Conservation (phyloP, 2,888 invertebrate genomes). For the Gastrophysa polygoni region DNA sequence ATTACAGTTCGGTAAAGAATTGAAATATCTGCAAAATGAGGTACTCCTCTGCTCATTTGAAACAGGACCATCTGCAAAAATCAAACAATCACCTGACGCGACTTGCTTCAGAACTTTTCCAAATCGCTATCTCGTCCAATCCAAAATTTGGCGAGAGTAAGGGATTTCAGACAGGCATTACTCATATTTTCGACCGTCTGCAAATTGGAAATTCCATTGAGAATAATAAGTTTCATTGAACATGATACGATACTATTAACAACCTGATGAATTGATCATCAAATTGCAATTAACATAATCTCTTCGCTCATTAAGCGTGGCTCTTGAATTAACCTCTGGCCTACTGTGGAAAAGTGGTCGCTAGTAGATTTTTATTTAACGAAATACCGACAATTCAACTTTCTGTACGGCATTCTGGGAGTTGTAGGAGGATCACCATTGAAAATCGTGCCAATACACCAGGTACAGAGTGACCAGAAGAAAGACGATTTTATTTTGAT, state of each 20-base stretch:
- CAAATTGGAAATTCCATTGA: neutral
- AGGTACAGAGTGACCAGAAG: too few species aligned
- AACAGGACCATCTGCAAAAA: too few species aligned
- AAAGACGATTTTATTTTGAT: too few species aligned
- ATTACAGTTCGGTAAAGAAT: too few species aligned
- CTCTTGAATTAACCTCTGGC: slow-evolving; percentile 10
- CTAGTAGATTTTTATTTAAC: neutral
- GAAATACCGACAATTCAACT: neutral
- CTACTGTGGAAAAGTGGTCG: slow-evolving; percentile 9
- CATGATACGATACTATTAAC: slow-evolving; percentile 1
- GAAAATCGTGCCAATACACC: neutral
- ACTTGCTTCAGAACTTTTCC: too few species aligned
- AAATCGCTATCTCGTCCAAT: too few species aligned
- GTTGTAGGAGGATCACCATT: neutral
- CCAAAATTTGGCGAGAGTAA: too few species aligned
- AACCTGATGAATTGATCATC: neutral
- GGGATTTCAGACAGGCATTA: too few species aligned
- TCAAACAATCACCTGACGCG: too few species aligned
- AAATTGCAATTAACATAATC: slow-evolving; percentile 13
- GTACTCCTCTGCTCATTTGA: too few species aligned
- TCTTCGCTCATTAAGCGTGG: slow-evolving; percentile 1
- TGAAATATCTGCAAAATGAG: too few species aligned
- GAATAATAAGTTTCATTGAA: neutral
- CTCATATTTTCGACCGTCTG: too few species aligned
- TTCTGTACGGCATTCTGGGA: neutral